These are phyloP conservation scores for Aphelinus atriplicis DNA, from an alignment of 1,140 invertebrate genomes.

Conservation along the genomic window DNA sequence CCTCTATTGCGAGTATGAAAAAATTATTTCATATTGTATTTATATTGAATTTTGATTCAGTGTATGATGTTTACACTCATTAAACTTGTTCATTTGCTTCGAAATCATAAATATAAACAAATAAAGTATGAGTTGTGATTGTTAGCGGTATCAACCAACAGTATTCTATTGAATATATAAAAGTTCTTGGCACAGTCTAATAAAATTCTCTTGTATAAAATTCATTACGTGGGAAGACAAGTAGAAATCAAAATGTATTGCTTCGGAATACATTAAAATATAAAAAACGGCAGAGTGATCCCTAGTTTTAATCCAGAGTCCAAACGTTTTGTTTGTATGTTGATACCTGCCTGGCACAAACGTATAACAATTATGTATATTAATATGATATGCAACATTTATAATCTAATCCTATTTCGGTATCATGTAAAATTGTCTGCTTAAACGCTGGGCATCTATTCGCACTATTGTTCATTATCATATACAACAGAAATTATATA, in stretches of 20 bases:
- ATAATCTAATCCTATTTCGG: conserved; percentile 65
- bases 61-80: too few relatives aligned
- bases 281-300: background rate
- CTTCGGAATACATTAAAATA: background rate
- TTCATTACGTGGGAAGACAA: background rate
- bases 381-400: conserved; percentile 68
- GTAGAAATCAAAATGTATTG: background rate
- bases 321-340: conserved; percentile 12
- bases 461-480: conserved; percentile 34
- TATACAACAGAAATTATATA: conserved; percentile 17
- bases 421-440: conserved; percentile 57
- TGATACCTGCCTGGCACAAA: conserved; percentile 52
- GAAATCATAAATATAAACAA: too few relatives aligned
- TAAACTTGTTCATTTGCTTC: too few relatives aligned
- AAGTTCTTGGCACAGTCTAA: conserved; percentile 5
- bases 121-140: too few relatives aligned
- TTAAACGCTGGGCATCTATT: conserved; percentile 63
- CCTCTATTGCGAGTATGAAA: too few relatives aligned
- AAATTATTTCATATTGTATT: too few relatives aligned
- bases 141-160: too few relatives aligned
- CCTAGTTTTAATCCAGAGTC: background rate
- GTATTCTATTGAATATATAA: conserved; percentile 6
- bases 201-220: background rate
- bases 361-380: conserved; percentile 64
- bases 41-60: too few relatives aligned